Conservation (phyloP, 2,888 invertebrate genomes). For the Loripinus fragilis region DNA sequence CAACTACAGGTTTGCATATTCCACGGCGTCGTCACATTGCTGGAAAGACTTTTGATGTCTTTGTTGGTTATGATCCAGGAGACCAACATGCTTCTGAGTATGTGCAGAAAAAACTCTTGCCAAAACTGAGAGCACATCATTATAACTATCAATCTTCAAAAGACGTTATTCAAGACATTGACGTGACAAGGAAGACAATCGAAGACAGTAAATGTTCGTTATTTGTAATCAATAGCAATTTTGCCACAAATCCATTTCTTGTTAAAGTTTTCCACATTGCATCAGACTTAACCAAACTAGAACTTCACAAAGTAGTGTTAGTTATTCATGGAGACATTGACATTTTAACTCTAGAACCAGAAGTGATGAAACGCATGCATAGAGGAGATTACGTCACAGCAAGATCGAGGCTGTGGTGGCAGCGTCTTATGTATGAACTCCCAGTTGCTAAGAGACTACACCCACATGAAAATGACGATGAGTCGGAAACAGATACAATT, state of each 20-base stretch:
- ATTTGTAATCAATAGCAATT: constrained; percentile 58
- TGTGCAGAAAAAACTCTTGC: constrained; percentile 46
- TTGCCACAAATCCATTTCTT: constrained; percentile 55
- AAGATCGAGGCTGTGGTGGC: constrained; percentile 62
- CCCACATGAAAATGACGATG: constrained; percentile 24
- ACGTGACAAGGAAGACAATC: constrained; percentile 47
- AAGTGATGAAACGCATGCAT: constrained; percentile 54
- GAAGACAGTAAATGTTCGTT: constrained; percentile 61
- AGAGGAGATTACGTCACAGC: constrained; percentile 66
- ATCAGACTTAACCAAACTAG: constrained; percentile 25
- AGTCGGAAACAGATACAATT: constrained; percentile 58
- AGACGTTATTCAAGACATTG: constrained; percentile 52
- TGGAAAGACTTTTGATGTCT: constrained; percentile 58
- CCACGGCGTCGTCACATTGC: constrained; percentile 30
- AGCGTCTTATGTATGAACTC: constrained; percentile 62
- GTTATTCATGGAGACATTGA: constrained; percentile 62
- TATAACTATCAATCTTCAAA: constrained; percentile 39
- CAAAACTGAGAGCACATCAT: constrained; percentile 47
- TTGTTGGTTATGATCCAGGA: constrained; percentile 55
- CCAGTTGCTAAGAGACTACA: constrained; percentile 47
- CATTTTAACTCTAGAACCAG: constrained; percentile 55
- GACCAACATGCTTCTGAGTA: constrained; percentile 59
- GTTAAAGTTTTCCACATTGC: constrained; percentile 49
- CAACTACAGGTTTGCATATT: constrained; percentile 47
- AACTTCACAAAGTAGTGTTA: constrained; percentile 53